These are phyloP conservation scores for Rhaphigaster nebulosa DNA, from an alignment of 2,888 invertebrate genomes.

Conservation along the genomic window DNA sequence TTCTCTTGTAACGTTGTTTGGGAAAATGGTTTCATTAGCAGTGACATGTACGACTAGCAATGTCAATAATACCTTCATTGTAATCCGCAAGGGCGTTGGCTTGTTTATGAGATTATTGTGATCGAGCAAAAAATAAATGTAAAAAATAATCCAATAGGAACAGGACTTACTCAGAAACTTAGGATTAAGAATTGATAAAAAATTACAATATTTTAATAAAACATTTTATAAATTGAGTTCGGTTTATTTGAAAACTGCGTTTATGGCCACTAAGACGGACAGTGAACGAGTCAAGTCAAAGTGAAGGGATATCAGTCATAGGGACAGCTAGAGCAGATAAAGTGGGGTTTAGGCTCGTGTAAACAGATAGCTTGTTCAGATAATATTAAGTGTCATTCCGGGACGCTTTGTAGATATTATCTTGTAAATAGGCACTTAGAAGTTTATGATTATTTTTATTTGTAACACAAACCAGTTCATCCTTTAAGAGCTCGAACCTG, in stretches of 20 bases:
- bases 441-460: background rate
- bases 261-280: background rate
- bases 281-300: background rate
- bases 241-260: background rate
- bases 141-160: too few species aligned
- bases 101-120: too few species aligned
- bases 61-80: too few species aligned
- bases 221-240: too few species aligned
- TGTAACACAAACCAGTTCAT: background rate
- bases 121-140: too few species aligned
- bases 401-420: conserved; percentile 9
- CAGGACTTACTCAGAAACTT: too few species aligned
- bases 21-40: too few species aligned
- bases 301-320: background rate
- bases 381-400: conserved; percentile 17
- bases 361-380: conserved; percentile 11
- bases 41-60: too few species aligned
- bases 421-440: conserved; percentile 5
- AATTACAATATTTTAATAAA: too few species aligned
- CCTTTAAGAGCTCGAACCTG: background rate
- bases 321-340: background rate
- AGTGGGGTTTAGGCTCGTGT: background rate
- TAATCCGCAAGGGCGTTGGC: too few species aligned
- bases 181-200: too few species aligned
- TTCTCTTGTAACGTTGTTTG: too few species aligned